Evolutionary conservation across 92 coral and sea anemone species (phyloP), one percentile per base, ranked within the genome.

Genomic region (Parazoanthus swiftii): DNA sequence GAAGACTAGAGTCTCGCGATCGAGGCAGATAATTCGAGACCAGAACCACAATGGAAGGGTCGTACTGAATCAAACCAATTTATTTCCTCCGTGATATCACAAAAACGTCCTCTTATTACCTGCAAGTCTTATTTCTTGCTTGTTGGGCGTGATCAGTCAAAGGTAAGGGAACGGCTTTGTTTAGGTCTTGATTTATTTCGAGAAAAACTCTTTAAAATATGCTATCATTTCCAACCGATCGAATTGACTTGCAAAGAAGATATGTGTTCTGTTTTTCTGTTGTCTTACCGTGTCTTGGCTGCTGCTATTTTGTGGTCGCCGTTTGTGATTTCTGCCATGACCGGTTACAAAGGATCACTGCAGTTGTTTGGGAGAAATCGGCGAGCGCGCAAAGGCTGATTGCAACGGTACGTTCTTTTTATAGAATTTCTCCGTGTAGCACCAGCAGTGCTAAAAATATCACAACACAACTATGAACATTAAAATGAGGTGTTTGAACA

Each of bases 1-100:
- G 88, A 88, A 90, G 91, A 92, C 91, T 88, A 59, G 90, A 56
- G 93, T 89, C 91, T 86, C 91, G 89, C 76, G 79, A 67, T 75
- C 91, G 86, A 65, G 79, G 89, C 83, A 43, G 78, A 84, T 84
- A 84, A 72, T 29, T 46, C 38, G 29, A 84, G 79, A 25, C 21
- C 51, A 84, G 79, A 84, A 76, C 26, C 42, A 83, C 86, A 83
- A 70, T 74, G 67, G 77, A 68, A 70, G 63, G 26, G 72, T 23
- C 25, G 25, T 43, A 84, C 68, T 73, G 44, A 84, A 51, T 71
- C 38, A 42, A 43, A 39, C 76, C 39, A 71, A 66, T 71, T 50
- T 20, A 29, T 84, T 72, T 20, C 23, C n/a, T 65, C 68, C 8
- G 54, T 66, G 26, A 67, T 48, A 42, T 73, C 25, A 11, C 43